These are phyloP conservation scores for Microtus richardsoni DNA, from an alignment of 2,113 vertebrate genomes.

Conservation along the genomic window DNA sequence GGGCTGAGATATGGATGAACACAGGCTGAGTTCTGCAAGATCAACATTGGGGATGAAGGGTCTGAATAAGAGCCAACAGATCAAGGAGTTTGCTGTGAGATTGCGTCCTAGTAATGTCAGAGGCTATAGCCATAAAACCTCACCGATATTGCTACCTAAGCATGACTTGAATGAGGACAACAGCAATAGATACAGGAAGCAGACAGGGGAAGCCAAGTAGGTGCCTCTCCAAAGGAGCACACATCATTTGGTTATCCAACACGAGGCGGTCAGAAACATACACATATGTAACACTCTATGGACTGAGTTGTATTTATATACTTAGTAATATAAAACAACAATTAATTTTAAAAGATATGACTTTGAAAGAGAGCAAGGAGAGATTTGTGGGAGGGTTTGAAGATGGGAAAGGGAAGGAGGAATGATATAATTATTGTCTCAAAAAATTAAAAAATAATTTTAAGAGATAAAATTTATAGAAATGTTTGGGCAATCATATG, in stretches of 20 bases:
- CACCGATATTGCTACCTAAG: not conserved
- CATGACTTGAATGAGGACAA: not conserved
- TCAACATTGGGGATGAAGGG: not conserved
- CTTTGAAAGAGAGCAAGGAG: not conserved
- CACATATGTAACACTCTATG: not conserved
- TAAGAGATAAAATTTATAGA: not conserved
- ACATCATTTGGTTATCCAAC: not conserved
- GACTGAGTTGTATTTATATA: not conserved
- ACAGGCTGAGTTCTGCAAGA: not conserved
- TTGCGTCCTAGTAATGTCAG: not conserved
- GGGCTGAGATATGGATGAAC: not conserved
- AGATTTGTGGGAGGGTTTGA: not conserved
- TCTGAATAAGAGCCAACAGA: not conserved
- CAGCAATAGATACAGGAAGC: not conserved
- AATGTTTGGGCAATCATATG: not conserved
- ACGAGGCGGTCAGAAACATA: not conserved
- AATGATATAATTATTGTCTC: not conserved
- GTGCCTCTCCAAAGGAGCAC: not conserved
- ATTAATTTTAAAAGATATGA: not conserved
- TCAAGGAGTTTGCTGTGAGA: no score
- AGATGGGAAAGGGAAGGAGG: not conserved
- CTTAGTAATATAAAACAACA: not conserved
- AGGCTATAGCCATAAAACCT: no score
- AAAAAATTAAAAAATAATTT: not conserved
- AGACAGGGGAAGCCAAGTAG: not conserved